Evolutionary conservation across 92 coral and sea anemone genomes (phyloP), one percentile per base, ranked within the genome.

Genomic region (Paragorgia papillata): DNA sequence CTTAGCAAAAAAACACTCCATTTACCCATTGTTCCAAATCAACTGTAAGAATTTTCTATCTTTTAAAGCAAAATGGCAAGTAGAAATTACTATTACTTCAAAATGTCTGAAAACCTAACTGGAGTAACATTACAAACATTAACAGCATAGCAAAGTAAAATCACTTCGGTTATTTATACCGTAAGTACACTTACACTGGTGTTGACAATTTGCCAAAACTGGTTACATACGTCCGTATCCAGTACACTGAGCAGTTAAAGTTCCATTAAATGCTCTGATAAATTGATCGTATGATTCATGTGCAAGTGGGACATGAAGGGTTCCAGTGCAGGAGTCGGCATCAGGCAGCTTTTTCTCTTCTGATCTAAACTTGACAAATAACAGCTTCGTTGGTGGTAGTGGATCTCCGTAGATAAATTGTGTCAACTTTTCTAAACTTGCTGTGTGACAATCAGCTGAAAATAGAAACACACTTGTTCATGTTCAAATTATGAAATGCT

Each of bases 331-430:
- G 2, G 68, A 3, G n/a, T 62, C 68, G 19, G 27, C 68, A 14
- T 27, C 46, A 9, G 68, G 68, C 0, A 62, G 48, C 48, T 31
- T 17, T 34, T 62, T 1, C 24, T n/a, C 68, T 1, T 62, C 48
- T 6, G 7, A 30, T 34, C 46, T 34, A 62, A 62, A 62, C 10
- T 62, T 62, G 39, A 62, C 43, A 31, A 25, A 30, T 1, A 62
- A 9, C 27, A 19, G 6, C 39, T 14, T 62, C 1, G 48, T 17
- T 30, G 44, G 68, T 32, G 71, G 71, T 40, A 64, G 12, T 2
- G 71, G 71, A 40, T 64, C 71, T 9, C 20, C 71, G 37, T 64
- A 64, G 10, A n/a, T 49, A 40, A 64, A 64, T 21, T 64, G 71
- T 7, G 53, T 15, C 53, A 46, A 46, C 53, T 46, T 46, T 46